Conservation (phyloP, 1,140 invertebrate genomes). For the Pseudomyrmex gracilis region DNA sequence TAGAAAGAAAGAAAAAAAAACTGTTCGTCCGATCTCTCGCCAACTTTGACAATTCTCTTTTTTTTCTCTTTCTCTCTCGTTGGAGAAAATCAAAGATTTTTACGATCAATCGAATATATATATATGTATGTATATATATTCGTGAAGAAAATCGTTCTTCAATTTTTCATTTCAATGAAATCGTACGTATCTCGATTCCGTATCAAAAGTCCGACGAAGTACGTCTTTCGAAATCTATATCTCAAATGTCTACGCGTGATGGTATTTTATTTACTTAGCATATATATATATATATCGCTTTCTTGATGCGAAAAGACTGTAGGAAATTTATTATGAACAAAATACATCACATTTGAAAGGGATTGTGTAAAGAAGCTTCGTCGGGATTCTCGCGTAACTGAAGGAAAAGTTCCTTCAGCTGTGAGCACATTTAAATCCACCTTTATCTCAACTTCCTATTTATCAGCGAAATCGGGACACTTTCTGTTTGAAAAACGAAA, state of each 20-base stretch:
- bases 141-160: neutral
- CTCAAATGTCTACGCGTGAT: neutral
- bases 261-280: slow-evolving; percentile 16
- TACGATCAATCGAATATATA: neutral
- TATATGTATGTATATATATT: too few relatives aligned
- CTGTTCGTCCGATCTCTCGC: slow-evolving; percentile 1
- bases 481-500: neutral
- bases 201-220: neutral
- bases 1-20: neutral
- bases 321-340: neutral
- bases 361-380: neutral
- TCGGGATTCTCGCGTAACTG: too few relatives aligned
- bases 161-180: neutral
- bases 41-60: neutral
- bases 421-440: too few relatives aligned
- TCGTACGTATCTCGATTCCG: neutral
- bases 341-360: neutral
- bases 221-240: neutral
- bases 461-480: too few relatives aligned
- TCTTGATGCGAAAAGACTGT: neutral
- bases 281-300: neutral
- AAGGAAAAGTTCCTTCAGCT: too few relatives aligned
- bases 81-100: neutral
- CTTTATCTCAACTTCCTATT: too few relatives aligned
- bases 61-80: neutral